Evolutionary conservation across 2,888 invertebrate genomes (phyloP), one percentile per base, ranked within the genome.

Genomic region (Melanophora roralis): DNA sequence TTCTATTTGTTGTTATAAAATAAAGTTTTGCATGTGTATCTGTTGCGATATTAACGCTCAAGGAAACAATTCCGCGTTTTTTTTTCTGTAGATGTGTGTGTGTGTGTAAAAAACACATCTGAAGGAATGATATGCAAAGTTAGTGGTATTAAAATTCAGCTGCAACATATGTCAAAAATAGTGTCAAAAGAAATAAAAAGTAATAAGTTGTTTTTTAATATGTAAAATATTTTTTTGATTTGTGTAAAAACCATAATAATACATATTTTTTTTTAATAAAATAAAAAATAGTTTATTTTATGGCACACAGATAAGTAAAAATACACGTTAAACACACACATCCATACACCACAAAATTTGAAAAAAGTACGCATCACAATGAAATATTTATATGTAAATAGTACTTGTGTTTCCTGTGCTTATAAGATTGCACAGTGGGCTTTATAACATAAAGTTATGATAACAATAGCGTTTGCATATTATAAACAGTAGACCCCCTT

Each of bases 161-260:
- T 60, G 62, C 73, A 68, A 57, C 73, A 57, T 51, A 43, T 78
- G 73, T 73, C 78, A 78, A 68, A 67, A 68, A 64, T 67, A 55
- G 53, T 16, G 11, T n/a, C 45, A 21, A 34, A 27, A 40, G 14
- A 21, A 23, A 21, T 55, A 27, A 14, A 27, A 65, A 57, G 36
- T 19, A 69, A 53, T 21, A 57, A 43, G 34, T 40, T 59, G 14
- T 14, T 53, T 27, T 49, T 9, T 27, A n/a, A n/a, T 8, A 5
- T 23, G 11, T 1, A 16, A 43, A 65, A 57, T 32, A 62, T 38
- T 27, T 59, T 27, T 43, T 49, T 62, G 62, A 62, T 72, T 77
- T 67, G 38, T 72, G 9, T 49, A 43, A 57, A 73, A 49, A 51
- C 27, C 64, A 19, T 51, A 43, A 57, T 68, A 64, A 73, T 69